Base-by-base conservation (phyloP, 2,113 vertebrate species). In the Melanostigma gelatinosum region DNA sequence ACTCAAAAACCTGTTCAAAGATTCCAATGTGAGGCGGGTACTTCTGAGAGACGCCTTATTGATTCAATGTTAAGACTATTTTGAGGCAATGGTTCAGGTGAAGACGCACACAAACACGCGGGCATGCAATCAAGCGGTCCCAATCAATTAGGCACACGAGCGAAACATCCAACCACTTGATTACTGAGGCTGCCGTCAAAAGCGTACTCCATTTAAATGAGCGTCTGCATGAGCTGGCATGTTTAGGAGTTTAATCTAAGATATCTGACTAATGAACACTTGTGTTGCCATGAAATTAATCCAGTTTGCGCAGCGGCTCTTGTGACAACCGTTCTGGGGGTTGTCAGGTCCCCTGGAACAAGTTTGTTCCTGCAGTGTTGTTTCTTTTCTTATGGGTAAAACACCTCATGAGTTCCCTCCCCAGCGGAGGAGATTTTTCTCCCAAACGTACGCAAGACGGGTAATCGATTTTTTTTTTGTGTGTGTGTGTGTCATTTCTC, bases 401-500 rank as follows among this genome's bases (percentile, higher is more conserved):
- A 82, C 81, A 48, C 70, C 50, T 76, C 58, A 55, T 77, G 27
- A 66, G 24, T 66, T 60, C 65, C 29, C 57, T 57, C 44, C 67
- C 50, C 77, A 50, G 48, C 29, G 3, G 61, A 76, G 57, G 40
- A 27, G 36, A 69, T 78, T 75, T 79, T 61, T 65, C 77, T 69
- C 65, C 75, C 44, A 36, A 75, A 83, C 8, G 55, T 75, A 62
- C 8, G 46, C 38, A 73, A 78, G 81, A 64, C 72, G 75, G 80
- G 24, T 77, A 90, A 90, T 77, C 87, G 86, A 92, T 92, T 91
- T 93, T 12, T 38, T 62, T 36, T 20, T 58, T 8, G 38, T 46
- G 44, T 15, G 4, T 20, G 48, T 50, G 48, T 5, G 85, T 65
- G 85, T 88, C 77, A 67, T 71, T 80, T 58, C 75, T 72, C 55